Evolutionary conservation across 1,140 invertebrate species (phyloP).

Genomic region (Octopus sinensis): DNA sequence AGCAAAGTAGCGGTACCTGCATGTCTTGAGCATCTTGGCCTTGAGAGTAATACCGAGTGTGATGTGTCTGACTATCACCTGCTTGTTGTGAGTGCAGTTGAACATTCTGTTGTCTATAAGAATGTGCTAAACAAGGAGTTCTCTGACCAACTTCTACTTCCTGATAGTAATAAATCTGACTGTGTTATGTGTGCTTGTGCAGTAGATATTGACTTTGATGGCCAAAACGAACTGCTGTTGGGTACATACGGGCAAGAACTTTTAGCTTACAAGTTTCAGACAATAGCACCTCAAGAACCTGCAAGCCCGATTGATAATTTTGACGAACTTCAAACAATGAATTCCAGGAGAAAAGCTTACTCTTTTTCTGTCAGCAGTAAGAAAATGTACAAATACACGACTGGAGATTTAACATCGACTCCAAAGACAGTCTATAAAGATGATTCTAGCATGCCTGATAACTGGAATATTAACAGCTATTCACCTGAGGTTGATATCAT

Average conservation of each 20-base stretch:
- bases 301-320: not conserved
- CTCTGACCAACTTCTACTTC: slow-evolving; percentile 59
- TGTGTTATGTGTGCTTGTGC: slow-evolving; percentile 64
- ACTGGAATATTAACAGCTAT: not conserved
- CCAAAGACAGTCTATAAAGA: not conserved
- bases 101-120: slow-evolving; percentile 65
- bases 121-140: slow-evolving; percentile 65
- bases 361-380: slow-evolving; percentile 6
- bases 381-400: not conserved
- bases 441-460: not conserved
- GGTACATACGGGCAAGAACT: slow-evolving; percentile 70
- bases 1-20: slow-evolving; percentile 33
- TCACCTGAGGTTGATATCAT: not conserved
- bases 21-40: slow-evolving; percentile 19
- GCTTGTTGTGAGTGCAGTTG: slow-evolving; percentile 63
- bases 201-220: slow-evolving; percentile 73
- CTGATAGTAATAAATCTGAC: slow-evolving; percentile 63
- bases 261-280: slow-evolving; percentile 61
- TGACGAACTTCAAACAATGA: not conserved
- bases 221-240: slow-evolving; percentile 69
- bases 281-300: not conserved
- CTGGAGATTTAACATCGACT: not conserved
- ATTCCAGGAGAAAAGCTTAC: not conserved
- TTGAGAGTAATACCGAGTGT: slow-evolving; percentile 17
- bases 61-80: slow-evolving; percentile 58